Conservation (phyloP, 2,888 invertebrate species). For the Quadroppia sp. region DNA sequence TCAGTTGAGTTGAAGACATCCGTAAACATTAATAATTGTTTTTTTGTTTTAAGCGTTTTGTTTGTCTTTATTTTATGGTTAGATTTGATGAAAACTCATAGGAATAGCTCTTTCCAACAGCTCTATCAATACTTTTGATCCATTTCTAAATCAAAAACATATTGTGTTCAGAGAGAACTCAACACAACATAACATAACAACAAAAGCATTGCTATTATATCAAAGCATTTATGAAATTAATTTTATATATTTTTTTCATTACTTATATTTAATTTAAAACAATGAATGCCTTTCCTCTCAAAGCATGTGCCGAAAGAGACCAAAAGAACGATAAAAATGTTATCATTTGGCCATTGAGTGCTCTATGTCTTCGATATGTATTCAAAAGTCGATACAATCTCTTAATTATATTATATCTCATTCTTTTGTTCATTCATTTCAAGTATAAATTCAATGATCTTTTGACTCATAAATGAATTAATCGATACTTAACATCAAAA, state of each 20-base stretch:
- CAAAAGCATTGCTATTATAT: neutral
- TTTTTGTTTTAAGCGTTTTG: neutral
- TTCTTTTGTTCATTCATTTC: no score
- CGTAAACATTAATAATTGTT: constrained; percentile 6
- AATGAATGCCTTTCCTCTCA: no score
- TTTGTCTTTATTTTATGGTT: neutral
- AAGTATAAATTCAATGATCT: no score
- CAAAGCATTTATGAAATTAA: neutral
- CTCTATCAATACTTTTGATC: neutral
- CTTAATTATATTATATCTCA: no score
- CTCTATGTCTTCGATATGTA: no score
- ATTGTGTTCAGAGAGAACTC: neutral
- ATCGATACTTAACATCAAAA: no score
- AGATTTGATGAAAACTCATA: neutral
- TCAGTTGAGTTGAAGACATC: neutral
- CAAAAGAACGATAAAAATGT: no score
- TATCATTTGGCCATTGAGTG: no score
- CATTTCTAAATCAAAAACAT: neutral
- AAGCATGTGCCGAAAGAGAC: no score
- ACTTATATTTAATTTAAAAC: neutral
- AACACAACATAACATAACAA: neutral
- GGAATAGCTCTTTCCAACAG: neutral
- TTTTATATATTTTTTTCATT: neutral
- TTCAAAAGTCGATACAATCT: no score
- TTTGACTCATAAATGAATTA: no score